These are phyloP conservation scores for Tretioscincus oriximinensis DNA, from an alignment of 2,113 vertebrate species.

Conservation along the genomic window DNA sequence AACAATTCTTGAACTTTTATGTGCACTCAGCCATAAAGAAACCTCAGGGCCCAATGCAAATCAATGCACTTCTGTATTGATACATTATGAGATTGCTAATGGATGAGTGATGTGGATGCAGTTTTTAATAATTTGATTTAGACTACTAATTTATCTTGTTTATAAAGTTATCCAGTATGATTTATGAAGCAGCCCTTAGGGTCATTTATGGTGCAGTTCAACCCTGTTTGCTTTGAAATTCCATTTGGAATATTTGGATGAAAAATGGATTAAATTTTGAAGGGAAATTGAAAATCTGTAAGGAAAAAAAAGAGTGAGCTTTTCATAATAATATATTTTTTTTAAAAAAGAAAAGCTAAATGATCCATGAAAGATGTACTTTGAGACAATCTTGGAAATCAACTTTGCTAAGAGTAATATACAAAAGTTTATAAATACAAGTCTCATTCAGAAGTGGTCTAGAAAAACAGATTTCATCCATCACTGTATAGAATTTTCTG, in stretches of 20 bases:
- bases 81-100: background rate
- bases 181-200: background rate
- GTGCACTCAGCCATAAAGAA: background rate
- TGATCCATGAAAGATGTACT: background rate
- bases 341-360: background rate
- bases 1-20: too few species aligned
- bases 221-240: background rate
- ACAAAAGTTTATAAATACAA: background rate
- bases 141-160: background rate
- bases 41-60: background rate
- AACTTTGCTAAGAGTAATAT: background rate
- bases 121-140: background rate
- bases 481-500: background rate
- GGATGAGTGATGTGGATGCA: background rate
- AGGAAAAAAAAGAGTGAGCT: background rate
- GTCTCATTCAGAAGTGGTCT: background rate
- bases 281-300: background rate
- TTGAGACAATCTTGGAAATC: background rate
- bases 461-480: background rate
- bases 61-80: background rate
- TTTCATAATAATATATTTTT: background rate
- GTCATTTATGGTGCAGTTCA: background rate
- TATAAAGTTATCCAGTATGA: background rate
- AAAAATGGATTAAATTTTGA: background rate
- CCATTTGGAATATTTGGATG: background rate